A percentile compares a stretch with the other conserved stretches of the same genome.
These are phyloP conservation scores for Eufriesea mexicana DNA, from an alignment of 1,140 invertebrate genomes.

Conservation along the genomic window DNA sequence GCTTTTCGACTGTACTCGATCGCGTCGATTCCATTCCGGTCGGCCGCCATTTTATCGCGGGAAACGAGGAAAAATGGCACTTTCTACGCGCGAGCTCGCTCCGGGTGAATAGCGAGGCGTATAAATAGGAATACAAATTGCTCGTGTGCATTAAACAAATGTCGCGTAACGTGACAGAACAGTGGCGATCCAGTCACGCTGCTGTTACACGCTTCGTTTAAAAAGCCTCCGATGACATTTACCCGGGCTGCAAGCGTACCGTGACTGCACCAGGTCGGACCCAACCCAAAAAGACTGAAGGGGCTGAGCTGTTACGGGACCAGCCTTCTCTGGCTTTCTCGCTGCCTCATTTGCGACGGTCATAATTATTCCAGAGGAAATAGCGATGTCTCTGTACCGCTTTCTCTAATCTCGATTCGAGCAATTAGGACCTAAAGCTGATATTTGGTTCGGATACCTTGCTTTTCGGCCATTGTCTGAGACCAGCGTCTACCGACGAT, in stretches of 20 bases:
- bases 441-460: too few relatives aligned
- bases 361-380: background rate
- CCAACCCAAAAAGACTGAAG: constrained; percentile 6
- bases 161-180: constrained; percentile 27
- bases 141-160: background rate
- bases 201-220: constrained; percentile 27
- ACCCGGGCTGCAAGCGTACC: background rate
- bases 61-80: too few relatives aligned
- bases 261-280: background rate
- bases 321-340: background rate
- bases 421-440: too few relatives aligned
- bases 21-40: background rate
- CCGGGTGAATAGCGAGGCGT: background rate
- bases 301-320: background rate
- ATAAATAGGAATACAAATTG: constrained; percentile 30
- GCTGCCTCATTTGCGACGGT: background rate
- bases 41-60: background rate
- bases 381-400: background rate
- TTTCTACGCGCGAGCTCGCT: too few relatives aligned
- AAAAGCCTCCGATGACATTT: constrained; percentile 33
- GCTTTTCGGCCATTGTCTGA: too few relatives aligned
- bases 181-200: constrained; percentile 16
- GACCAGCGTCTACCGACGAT: too few relatives aligned
- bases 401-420: too few relatives aligned
- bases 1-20: too few relatives aligned